phyloP scores from a whole-genome alignment of 2,888 invertebrate species.

The Orchestes rusci region DNA sequence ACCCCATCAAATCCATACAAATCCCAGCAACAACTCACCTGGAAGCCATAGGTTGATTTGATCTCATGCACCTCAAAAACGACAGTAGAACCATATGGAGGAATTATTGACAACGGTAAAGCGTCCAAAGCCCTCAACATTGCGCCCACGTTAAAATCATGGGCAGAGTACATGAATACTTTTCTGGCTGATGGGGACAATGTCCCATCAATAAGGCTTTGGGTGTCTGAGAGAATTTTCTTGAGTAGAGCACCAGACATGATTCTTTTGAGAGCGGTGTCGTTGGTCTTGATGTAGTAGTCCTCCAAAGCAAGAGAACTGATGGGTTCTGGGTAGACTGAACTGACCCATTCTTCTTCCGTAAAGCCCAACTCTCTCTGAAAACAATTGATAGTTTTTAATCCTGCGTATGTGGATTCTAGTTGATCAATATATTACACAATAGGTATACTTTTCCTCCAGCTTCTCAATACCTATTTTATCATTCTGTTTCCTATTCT shows the following conservation, averaged over 20 bases:
- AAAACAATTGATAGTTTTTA: too few relatives aligned
- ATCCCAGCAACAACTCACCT: slow-evolving; percentile 15
- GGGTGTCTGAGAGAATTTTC: slow-evolving; percentile 22
- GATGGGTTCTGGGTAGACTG: slow-evolving; percentile 22
- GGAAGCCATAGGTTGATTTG: slow-evolving; percentile 22
- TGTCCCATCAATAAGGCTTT: slow-evolving; percentile 16
- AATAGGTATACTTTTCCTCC: too few relatives aligned
- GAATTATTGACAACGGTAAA: slow-evolving; percentile 18
- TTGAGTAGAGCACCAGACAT: slow-evolving; percentile 18
- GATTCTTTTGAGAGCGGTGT: slow-evolving; percentile 12
- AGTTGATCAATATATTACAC: too few relatives aligned
- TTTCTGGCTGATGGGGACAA: slow-evolving; percentile 18
- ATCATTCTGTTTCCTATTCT: too few relatives aligned
- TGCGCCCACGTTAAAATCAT: slow-evolving; percentile 24
- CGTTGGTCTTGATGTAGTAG: slow-evolving; percentile 22
- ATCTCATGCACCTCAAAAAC: slow-evolving; percentile 27
- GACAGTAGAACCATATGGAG: slow-evolving; percentile 23
- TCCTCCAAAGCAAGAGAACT: slow-evolving; percentile 10
- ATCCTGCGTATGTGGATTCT: background rate
- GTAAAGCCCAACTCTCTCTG: slow-evolving; percentile 13
- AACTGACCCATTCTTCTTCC: slow-evolving; percentile 11
- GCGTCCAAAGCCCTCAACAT: slow-evolving; percentile 19
- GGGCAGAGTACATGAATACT: slow-evolving; percentile 28
- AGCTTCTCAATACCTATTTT: too few relatives aligned
- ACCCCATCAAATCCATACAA: background rate